These are phyloP conservation scores for Oreotrochilus melanogaster DNA, from an alignment of 2,113 vertebrate genomes.

Conservation along the genomic window DNA sequence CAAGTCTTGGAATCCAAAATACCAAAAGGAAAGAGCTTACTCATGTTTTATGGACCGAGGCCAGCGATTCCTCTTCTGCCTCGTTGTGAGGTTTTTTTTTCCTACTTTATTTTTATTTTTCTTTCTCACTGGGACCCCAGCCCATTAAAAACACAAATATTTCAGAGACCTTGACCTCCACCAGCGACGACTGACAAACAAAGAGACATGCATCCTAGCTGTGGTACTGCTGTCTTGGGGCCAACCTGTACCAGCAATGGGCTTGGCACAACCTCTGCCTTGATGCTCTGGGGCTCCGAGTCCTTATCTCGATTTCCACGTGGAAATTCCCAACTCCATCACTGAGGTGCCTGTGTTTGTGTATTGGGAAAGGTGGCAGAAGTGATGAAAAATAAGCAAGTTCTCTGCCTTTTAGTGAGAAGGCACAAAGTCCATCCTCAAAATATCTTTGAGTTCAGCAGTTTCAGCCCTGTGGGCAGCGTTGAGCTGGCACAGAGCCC, in stretches of 20 bases:
- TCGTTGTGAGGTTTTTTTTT: not conserved
- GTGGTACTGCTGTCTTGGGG: not conserved
- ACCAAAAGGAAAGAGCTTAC: not conserved
- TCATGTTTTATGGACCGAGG: not conserved
- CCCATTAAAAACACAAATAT: not conserved
- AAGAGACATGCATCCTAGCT: not conserved
- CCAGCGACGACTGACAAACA: not conserved
- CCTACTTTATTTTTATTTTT: not conserved
- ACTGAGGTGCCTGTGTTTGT: accelerated
- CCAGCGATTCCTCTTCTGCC: not conserved
- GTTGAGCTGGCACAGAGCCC: accelerated
- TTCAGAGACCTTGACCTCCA: not conserved
- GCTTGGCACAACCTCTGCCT: not conserved
- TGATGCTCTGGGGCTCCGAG: not conserved
- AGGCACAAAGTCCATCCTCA: not conserved
- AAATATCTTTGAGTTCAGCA: not conserved
- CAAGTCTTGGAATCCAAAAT: not conserved
- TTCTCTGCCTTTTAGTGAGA: not conserved
- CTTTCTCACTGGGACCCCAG: not conserved
- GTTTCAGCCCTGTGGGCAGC: not conserved
- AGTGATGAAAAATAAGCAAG: accelerated
- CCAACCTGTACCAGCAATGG: not conserved
- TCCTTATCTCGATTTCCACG: accelerated
- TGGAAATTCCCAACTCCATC: not conserved
- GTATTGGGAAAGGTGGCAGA: not conserved